Evolutionary conservation across 92 coral and sea anemone genomes (phyloP).

Genomic region (Palythoa grandis): DNA sequence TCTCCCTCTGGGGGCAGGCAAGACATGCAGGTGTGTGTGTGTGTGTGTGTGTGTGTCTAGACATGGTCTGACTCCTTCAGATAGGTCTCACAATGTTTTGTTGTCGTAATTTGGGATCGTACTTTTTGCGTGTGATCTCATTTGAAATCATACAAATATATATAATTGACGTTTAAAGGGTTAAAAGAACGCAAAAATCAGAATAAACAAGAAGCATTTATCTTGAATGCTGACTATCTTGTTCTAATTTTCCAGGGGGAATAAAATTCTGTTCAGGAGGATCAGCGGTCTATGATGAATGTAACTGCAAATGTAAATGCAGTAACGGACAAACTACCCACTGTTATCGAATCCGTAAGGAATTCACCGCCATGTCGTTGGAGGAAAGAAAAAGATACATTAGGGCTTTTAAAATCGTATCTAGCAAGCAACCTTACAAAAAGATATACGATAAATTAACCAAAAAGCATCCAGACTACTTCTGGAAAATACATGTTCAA

Average conservation of each 20-base stretch:
- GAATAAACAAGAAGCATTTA: no score
- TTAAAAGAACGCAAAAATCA: no score
- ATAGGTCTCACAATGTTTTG: no score
- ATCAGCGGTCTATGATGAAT: conserved; percentile 66
- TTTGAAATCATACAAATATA: background rate
- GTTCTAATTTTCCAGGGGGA: background rate
- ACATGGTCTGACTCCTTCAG: no score
- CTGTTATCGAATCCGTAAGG: conserved; percentile 53
- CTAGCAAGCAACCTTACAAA: conserved; percentile 21
- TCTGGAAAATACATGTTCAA: background rate
- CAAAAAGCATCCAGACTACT: conserved; percentile 3
- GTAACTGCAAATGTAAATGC: conserved; percentile 72
- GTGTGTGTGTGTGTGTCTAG: no score
- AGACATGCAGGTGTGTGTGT: no score
- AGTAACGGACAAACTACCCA: conserved; percentile 42
- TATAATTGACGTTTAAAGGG: background rate
- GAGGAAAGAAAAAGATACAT: conserved; percentile 42
- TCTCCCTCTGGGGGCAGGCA: no score
- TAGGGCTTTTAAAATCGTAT: conserved; percentile 41
- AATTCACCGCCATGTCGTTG: conserved; percentile 53
- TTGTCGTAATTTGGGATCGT: no score
- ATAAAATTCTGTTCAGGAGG: background rate
- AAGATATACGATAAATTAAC: conserved; percentile 25
- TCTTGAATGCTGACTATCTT: background rate
- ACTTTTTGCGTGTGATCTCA: background rate